A percentile compares a stretch with the other conserved stretches of the same genome.
phyloP scores from a whole-genome alignment of 2,888 invertebrate species.

The Dorcus parallelipipedus region DNA sequence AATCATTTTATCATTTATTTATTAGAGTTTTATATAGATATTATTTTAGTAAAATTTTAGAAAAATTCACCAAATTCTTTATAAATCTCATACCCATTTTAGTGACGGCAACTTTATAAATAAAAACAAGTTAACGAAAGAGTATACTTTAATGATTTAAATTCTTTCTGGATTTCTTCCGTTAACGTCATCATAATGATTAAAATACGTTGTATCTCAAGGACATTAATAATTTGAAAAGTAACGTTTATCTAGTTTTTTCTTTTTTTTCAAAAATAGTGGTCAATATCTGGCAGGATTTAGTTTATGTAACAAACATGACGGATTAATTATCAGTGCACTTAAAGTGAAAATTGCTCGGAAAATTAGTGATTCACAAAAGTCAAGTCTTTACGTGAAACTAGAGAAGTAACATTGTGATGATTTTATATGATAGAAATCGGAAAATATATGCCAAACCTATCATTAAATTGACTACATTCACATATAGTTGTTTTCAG shows the following conservation, averaged over 20 bases:
- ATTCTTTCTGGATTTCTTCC: too few species aligned
- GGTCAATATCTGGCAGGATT: conserved; percentile 17
- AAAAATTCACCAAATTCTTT: too few species aligned
- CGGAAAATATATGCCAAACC: conserved; percentile 1
- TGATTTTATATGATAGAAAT: not conserved
- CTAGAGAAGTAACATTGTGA: not conserved
- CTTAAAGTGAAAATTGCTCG: conserved; percentile 6
- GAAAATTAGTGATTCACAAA: not conserved
- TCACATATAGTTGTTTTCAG: not conserved
- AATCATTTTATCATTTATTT: too few species aligned
- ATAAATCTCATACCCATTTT: too few species aligned
- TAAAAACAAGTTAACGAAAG: too few species aligned
- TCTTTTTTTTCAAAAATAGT: conserved; percentile 27
- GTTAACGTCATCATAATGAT: conserved; percentile 1
- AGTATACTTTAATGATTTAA: too few species aligned
- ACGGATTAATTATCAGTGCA: conserved; percentile 23
- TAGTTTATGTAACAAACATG: conserved; percentile 19
- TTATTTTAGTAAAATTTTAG: too few species aligned
- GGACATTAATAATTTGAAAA: conserved; percentile 24
- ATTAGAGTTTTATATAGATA: too few species aligned
- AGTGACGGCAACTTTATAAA: too few species aligned
- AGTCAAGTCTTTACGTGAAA: too few species aligned
- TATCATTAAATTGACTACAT: conserved; percentile 1
- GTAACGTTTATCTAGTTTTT: conserved; percentile 22
- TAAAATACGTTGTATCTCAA: conserved; percentile 11